Evolutionary conservation across 2,888 invertebrate species (phyloP), one percentile per base, ranked within the genome.

Genomic region (Caenorhabditis sp.): DNA sequence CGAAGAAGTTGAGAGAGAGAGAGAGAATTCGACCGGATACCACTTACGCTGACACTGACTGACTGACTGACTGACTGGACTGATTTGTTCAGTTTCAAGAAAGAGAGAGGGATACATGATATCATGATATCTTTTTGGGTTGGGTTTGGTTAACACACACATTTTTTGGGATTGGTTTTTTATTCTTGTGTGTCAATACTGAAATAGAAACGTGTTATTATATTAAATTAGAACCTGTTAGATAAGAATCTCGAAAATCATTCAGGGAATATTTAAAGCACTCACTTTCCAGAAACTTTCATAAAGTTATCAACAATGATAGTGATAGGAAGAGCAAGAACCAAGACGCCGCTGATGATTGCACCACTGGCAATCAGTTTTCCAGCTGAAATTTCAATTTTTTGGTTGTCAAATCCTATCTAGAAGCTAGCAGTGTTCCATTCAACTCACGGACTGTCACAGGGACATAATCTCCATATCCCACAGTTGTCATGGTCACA

Each of bases 291-390:
- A 62, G 89, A 88, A 13, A 89, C 89, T 81, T 88, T 89, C 89
- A 90, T 89, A 68, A 90, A 90, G 70, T 90, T 90, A 74, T 90
- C 90, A 53, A 90, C 90, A 70, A 90, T 90, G 72, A 90, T 90
- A 20, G 90, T 90, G 87, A 90, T 90, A 68, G 87, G 90, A 35
- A 90, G 86, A 13, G 90, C 90, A 32, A 90, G 85, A 1, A 90
- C 90, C 24, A 90, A 77, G 1, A 90, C 90, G 15, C 90, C 90
- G 24, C 86, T 86, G 56, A 89, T 85, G 51, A 90, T 90, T 20
- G 90, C 90, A n/a, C 90, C 90, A 65, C 87, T 88, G 18, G 90
- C 90, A 69, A 90, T 90, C 26, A 89, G 53, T 68, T 88, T 89
- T 55, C 89, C 89, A 26, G 86, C 87, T 89, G 79, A 83, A 40